These are phyloP conservation scores for Nephrocerus scutellatus DNA, from an alignment of 2,888 invertebrate genomes.

Conservation along the genomic window DNA sequence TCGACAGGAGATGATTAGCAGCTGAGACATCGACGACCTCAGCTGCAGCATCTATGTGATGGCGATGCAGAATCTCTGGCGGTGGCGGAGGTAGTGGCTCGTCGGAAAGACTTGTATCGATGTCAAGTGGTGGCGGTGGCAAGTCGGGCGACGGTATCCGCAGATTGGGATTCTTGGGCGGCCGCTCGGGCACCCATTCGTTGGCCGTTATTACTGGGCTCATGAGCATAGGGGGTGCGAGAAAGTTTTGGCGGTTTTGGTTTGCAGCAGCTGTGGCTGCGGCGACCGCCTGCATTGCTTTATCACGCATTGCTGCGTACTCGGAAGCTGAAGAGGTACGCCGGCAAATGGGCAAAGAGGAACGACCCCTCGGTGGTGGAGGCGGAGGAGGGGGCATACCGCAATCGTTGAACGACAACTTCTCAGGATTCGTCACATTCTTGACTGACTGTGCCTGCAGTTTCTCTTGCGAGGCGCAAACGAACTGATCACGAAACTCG, in stretches of 20 bases:
- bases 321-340: constrained; percentile 66
- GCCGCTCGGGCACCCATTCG: constrained; percentile 66
- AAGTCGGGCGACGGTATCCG: constrained; percentile 48
- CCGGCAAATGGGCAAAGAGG: constrained; percentile 41
- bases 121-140: constrained; percentile 40
- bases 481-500: constrained; percentile 42
- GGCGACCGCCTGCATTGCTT: constrained; percentile 39
- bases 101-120: constrained; percentile 39
- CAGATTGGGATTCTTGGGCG: constrained; percentile 67
- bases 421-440: constrained; percentile 43
- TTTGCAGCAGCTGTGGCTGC: constrained; percentile 30
- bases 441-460: constrained; percentile 34
- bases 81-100: constrained; percentile 48
- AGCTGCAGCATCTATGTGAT: no score
- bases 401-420: constrained; percentile 45
- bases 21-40: no score
- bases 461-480: constrained; percentile 30
- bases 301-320: constrained; percentile 47
- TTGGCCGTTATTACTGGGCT: constrained; percentile 59
- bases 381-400: constrained; percentile 49
- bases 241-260: constrained; percentile 7
- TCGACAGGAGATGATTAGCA: constrained; percentile 24
- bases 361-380: constrained; percentile 38
- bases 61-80: constrained; percentile 42
- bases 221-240: constrained; percentile 51